A percentile compares a stretch with the other conserved stretches of the same genome.
Conservation (phyloP, 2,888 invertebrate genomes). For the Dyspetes luteomarginatus region DNA sequence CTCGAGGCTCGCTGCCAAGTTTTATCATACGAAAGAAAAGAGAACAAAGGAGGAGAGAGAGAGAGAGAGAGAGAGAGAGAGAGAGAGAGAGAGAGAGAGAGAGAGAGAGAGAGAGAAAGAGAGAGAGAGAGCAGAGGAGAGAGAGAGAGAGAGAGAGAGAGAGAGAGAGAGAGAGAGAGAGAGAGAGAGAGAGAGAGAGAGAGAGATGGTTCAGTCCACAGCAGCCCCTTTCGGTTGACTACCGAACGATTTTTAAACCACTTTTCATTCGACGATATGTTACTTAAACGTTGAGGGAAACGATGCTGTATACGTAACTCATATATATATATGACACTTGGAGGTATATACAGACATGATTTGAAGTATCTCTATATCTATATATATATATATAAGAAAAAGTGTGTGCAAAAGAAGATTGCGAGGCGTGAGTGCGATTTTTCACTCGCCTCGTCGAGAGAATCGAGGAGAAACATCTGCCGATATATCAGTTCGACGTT, state of each 20-base stretch:
- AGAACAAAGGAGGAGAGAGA: not conserved
- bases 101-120: not conserved
- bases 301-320: not conserved
- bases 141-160: not conserved
- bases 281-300: conserved; percentile 66
- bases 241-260: conserved; percentile 61
- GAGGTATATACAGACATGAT: not conserved
- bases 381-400: not conserved
- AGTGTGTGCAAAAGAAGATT: conserved; percentile 36
- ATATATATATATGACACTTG: no score
- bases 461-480: conserved; percentile 35
- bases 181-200: not conserved
- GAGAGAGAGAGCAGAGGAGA: conserved; percentile 1
- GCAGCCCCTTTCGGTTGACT: conserved; percentile 50
- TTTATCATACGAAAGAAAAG: conserved; percentile 53
- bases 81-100: not conserved
- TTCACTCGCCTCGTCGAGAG: conserved; percentile 42
- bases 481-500: conserved; percentile 55
- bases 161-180: not conserved
- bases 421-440: conserved; percentile 45
- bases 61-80: not conserved
- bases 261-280: conserved; percentile 66
- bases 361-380: not conserved
- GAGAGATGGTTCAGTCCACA: conserved; percentile 43
- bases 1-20: conserved; percentile 64